Base-by-base conservation (phyloP, 2,113 vertebrate genomes). In the Thunnus maccoyii region DNA sequence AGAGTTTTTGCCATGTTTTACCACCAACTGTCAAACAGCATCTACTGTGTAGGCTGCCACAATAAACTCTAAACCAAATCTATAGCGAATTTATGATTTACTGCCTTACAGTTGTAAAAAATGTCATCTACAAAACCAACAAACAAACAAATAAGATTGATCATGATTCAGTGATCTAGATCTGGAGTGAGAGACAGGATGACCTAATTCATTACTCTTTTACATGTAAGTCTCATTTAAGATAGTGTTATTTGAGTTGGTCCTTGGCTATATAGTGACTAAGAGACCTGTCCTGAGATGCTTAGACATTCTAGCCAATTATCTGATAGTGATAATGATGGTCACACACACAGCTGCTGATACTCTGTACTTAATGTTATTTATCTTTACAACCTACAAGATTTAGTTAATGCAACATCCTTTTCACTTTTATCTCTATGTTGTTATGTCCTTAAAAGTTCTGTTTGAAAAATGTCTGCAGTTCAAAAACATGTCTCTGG, bases 11-110 rank as follows among this genome's bases (percentile, higher is more conserved):
- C 15, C 54, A 66, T 50, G 50, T 52, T 48, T 22, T 17, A 22
- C 51, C 51, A 65, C 22, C 60, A 68, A 18, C 75, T 74, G 57
- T 69, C 82, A 58, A 36, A 68, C 15, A 44, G 47, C 52, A 66
- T 25, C 25, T 25, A 12, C 15, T 22, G n/a, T 44, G 12, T 8
- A 57, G 6, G 47, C 56, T 74, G 63, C 44, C 65, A 25, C 46
- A 54, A 18, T 32, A 18, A 13, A 5, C 18, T 56, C 25, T 46
- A 57, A 63, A 27, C 47, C 14, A 22, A 22, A 22, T 22, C 22
- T 22, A 14, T 0, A 54, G 56, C 9, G 55, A 22, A 69, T 18
- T 16, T 25, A 27, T 48, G 12, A 48, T 50, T 67, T 47, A 54
- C 27, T 51, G 36, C 46, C 67, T 27, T 22, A 22, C 22, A 22